phyloP scores from a whole-genome alignment of 2,888 invertebrate genomes.

The Tortricodes alternella region DNA sequence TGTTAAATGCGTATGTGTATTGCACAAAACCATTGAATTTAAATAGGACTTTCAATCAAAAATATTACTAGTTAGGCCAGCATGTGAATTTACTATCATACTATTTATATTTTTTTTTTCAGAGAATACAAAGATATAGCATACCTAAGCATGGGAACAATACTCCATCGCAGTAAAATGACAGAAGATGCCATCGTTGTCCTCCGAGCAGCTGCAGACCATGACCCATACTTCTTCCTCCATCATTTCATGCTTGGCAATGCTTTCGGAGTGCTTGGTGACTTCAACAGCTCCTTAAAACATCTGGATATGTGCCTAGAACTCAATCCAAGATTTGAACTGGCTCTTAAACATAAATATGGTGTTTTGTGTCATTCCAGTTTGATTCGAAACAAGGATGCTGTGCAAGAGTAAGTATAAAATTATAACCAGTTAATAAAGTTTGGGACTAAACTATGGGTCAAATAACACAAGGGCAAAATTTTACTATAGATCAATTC shows the following conservation, averaged over 20 bases:
- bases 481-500: no score
- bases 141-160: conserved; percentile 87
- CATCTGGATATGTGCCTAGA: conserved; percentile 84
- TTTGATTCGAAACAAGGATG: conserved; percentile 83
- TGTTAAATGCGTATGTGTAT: no score
- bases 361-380: conserved; percentile 87
- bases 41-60: no score
- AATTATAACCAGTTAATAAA: no score
- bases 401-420: conserved; percentile 85
- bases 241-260: conserved; percentile 88
- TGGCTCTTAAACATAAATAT: conserved; percentile 84
- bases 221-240: conserved; percentile 83
- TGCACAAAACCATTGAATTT: no score
- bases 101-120: conserved; percentile 51
- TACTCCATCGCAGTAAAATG: conserved; percentile 86
- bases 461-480: no score
- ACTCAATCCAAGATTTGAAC: conserved; percentile 84
- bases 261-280: conserved; percentile 86
- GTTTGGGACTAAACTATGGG: no score
- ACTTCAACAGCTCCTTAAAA: conserved; percentile 86
- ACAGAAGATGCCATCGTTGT: conserved; percentile 88
- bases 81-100: background rate
- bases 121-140: conserved; percentile 89
- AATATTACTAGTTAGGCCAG: no score
- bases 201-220: conserved; percentile 88